phyloP scores from a whole-genome alignment of 2,888 invertebrate genomes.

The Autographa gamma region DNA sequence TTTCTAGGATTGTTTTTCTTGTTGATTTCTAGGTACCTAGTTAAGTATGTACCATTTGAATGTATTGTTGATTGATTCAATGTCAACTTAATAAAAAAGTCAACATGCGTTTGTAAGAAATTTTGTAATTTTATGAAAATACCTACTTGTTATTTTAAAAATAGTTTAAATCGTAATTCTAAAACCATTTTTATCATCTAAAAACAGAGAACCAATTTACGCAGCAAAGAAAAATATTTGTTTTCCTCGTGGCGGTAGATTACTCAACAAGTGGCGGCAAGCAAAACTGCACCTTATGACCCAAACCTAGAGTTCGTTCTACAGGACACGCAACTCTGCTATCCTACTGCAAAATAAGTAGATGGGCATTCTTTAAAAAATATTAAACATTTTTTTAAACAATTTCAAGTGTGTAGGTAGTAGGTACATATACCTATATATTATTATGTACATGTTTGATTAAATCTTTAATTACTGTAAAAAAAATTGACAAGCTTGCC shows the following conservation, averaged over 20 bases:
- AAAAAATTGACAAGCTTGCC: too few species aligned
- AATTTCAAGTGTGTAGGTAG: too few species aligned
- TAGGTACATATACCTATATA: too few species aligned
- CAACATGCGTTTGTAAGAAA: background rate
- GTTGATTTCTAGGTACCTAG: background rate
- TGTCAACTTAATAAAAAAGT: too few species aligned
- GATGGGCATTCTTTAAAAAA: too few species aligned
- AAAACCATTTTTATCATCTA: background rate
- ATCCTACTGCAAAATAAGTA: background rate
- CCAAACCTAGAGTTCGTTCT: background rate
- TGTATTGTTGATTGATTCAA: background rate
- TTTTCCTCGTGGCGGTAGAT: slow-evolving; percentile 2
- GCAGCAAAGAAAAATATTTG: slow-evolving; percentile 1
- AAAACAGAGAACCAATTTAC: background rate
- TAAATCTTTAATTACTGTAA: too few species aligned
- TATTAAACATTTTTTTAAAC: too few species aligned
- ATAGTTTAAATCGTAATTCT: too few species aligned
- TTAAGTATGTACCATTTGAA: background rate
- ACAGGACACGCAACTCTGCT: background rate
- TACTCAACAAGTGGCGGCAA: background rate
- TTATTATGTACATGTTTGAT: too few species aligned
- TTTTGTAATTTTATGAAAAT: background rate
- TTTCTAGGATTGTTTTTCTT: background rate
- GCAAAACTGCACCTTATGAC: background rate
- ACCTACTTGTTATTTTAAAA: too few species aligned